Evolutionary conservation across 2,113 vertebrate species (phyloP), one percentile per base, ranked within the genome.

Genomic region (Xenotilapia flavipinnis): DNA sequence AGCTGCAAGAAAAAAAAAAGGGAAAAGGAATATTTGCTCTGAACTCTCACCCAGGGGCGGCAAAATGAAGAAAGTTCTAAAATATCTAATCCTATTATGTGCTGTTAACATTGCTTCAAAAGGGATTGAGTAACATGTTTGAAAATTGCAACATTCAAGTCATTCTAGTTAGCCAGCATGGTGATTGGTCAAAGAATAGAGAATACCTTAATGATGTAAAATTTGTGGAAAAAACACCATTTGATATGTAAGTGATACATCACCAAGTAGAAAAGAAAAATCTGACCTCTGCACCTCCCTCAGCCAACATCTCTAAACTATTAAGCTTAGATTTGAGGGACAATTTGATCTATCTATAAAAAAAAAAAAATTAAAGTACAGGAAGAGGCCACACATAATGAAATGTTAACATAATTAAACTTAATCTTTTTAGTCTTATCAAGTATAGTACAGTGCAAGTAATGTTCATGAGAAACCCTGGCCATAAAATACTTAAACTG

Each of bases 151-250:
- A 94, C 93, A 94, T 94, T 93, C 90, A 95, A 91, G 91, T 94
- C 70, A 91, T 91, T 87, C 84, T 90, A 91, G 89, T 91, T 85
- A 90, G 85, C 91, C 94, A 94, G 91, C 91, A 92, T 90, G 90
- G 89, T 92, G 92, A 94, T 94, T 92, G 87, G 84, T 92, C 89
- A 91, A 90, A 90, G 80, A 80, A 88, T 40, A 87, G 81, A 88
- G 51, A 75, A 80, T 45, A 45, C 80, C 19, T 62, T 79, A 86
- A 38, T 49, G 84, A 90, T 26, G 62, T 53, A 54, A 68, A 49
- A 86, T 77, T 47, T n/a, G 58, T 89, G 86, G 86, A 87, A 38
- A 65, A 65, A 80, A 88, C 85, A 62, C 26, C 4, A 65, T 87
- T 62, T 86, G 92, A 93, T 94, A 94, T 94, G 92, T 4, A 90